phyloP scores from a whole-genome alignment of 2,888 invertebrate genomes.

The Limnephilus auricula region DNA sequence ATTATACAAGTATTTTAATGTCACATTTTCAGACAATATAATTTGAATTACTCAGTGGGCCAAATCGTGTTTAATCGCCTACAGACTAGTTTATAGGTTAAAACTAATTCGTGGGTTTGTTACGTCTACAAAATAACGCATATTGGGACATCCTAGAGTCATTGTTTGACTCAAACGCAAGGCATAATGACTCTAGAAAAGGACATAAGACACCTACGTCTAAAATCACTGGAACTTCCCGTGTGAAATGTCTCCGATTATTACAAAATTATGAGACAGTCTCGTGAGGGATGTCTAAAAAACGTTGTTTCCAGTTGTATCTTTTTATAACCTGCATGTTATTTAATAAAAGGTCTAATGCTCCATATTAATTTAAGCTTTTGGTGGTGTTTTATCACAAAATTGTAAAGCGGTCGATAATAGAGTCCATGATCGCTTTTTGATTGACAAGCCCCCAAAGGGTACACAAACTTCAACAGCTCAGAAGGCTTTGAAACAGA shows the following conservation, averaged over 20 bases:
- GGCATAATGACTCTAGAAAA: background rate
- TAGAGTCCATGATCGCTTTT: too few species aligned
- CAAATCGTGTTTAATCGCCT: background rate
- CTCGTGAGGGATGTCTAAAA: background rate
- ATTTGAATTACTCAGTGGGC: background rate
- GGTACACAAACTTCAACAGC: too few species aligned
- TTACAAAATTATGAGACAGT: background rate
- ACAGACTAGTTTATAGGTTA: background rate
- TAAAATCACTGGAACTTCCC: background rate
- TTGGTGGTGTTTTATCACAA: too few species aligned
- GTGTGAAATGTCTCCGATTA: background rate
- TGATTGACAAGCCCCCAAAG: too few species aligned
- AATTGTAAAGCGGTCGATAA: too few species aligned
- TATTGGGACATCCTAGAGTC: background rate
- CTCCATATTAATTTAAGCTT: too few species aligned
- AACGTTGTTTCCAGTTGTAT: background rate
- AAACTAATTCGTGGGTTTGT: background rate
- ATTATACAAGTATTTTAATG: background rate
- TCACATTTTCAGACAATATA: background rate
- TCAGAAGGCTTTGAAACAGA: too few species aligned
- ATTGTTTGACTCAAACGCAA: background rate
- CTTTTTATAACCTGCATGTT: too few species aligned
- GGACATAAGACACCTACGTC: background rate
- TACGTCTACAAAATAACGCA: background rate
- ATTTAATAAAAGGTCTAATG: too few species aligned